Evolutionary conservation across 2,888 invertebrate species (phyloP), one percentile per base, ranked within the genome.

Genomic region (Endotricha flammealis): DNA sequence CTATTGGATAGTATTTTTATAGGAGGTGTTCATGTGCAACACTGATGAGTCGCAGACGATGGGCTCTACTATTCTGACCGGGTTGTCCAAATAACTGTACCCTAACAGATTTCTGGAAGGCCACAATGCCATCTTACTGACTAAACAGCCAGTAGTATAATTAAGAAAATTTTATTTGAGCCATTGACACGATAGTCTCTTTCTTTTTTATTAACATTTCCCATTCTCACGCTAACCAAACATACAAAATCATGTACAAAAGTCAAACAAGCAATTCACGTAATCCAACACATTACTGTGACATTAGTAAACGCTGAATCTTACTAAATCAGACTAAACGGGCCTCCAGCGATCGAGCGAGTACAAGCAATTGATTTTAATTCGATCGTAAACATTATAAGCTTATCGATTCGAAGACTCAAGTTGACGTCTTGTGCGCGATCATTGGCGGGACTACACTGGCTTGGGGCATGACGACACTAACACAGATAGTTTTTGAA

Each of bases 331-430:
- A 17, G 27, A 27, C 27, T 27, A 27, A 27, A 27, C 27, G 27
- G 27, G 7, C 12, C 27, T 27, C 27, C 11, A 12, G 27, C 12
- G 20, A 20, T 12, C 27, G 33, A 28, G n/a, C 29, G 20, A 31
- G 28, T 34, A 56, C 76, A 70, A 73, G 70, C 71, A 71, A 80
- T 81, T 70, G 75, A 60, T 70, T 79, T 75, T 71, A 76, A 80
- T 74, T 79, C 65, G 68, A 67, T 81, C 81, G 66, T 83, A 82
- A 83, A 83, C 64, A 64, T 55, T 42, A 50, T 59, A 53, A 74
- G 56, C 50, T 81, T 73, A 83, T 80, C 72, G 83, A 70, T 63
- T 64, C 58, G 50, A 62, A 54, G 48, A 45, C 50, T 38, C 50
- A 41, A 44, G 44, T 53, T 61, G 77, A 76, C 75, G 48, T 20